Base-by-base conservation (phyloP, 2,888 invertebrate genomes). In the Pharmacophagus antenor region DNA sequence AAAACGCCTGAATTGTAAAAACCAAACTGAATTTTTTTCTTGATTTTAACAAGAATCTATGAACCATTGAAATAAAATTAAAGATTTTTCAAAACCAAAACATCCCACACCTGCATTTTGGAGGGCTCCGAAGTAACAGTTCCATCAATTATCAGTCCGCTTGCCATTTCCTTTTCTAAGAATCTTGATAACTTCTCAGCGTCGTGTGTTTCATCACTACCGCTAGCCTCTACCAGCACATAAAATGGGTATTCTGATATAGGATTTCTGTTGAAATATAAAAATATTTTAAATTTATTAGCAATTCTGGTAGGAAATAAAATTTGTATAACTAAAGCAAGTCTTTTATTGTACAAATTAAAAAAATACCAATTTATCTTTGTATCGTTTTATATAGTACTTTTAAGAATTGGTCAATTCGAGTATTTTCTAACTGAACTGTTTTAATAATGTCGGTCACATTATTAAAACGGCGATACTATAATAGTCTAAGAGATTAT, bases 151-250 rank as follows among this genome's bases (percentile, higher is more conserved):
- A 98, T 95, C 20, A 94, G 85, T 5, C 94, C 94, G 7, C 92
- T 88, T 1, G 92, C 92, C 93, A 98, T 94, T 54, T 95, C 93
- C 50, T 92, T 88, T 62, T 95, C 93, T 1, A 99, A 87, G 76
- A 99, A 98, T 2, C 82, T 77, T 58, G 92, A 93, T 59, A 99
- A 84, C 82, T 99, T 99, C 75, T 97, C 97, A 72, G 94, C 94
- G 77, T 99, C 98, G 76, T 99, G 99, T 0, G 76, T 79, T 48
- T 92, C 92, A 71, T 96, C 93, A 70, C 98, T 98, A 2, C 99
- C 98, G 31, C 96, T 95, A 0, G 97, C 96, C 86, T 98, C 98
- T 60, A 98, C 92, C 0, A 98, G 79, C 84, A 97, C 94, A 76
- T 97, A 97, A 82, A 97, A 97, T 1, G 96, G 95, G 77, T 92